phyloP scores from a whole-genome alignment of 2,797 vertebrate genomes.

The Gobionotothen gibberifrons region DNA sequence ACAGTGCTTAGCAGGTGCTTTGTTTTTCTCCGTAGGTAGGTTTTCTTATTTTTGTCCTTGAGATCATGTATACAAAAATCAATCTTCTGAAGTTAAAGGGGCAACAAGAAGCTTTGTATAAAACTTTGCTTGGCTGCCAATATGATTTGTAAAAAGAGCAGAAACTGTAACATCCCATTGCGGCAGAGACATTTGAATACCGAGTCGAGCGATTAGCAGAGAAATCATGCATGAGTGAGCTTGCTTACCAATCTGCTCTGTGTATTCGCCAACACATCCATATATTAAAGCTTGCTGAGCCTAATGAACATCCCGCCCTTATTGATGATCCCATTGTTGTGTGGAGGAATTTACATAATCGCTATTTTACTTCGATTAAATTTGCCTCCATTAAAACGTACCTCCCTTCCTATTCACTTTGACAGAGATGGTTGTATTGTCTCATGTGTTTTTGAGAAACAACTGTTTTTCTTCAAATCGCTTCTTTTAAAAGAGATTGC shows the following conservation, averaged over 20 bases:
- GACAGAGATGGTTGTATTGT: slow-evolving; percentile 37
- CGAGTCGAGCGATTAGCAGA: slow-evolving; percentile 62
- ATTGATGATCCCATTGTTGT: slow-evolving; percentile 83
- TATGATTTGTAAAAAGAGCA: slow-evolving; percentile 65
- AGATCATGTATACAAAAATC: slow-evolving; percentile 28
- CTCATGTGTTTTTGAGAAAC: slow-evolving; percentile 31
- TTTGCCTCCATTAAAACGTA: slow-evolving; percentile 74
- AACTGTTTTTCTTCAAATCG: slow-evolving; percentile 40
- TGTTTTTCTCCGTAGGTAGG: slow-evolving; percentile 26
- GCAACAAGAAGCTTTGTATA: neutral
- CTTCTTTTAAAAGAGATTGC: slow-evolving; percentile 46
- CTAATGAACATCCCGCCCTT: slow-evolving; percentile 82
- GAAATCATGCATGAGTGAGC: slow-evolving; percentile 72
- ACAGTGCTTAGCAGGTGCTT: slow-evolving; percentile 13
- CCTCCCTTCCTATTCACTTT: slow-evolving; percentile 47
- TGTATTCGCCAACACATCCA: slow-evolving; percentile 73
- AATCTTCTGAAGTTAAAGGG: neutral
- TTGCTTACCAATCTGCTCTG: slow-evolving; percentile 73
- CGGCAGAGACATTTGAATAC: slow-evolving; percentile 67
- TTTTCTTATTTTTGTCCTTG: neutral
- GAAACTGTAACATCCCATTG: slow-evolving; percentile 68
- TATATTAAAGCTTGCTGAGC: slow-evolving; percentile 78
- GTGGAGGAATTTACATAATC: slow-evolving; percentile 80
- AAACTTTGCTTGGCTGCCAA: slow-evolving; percentile 32
- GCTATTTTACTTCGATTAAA: slow-evolving; percentile 76